Percentiles rank a stretch among this genome's conserved stretches.
Conservation (phyloP, 2,113 vertebrate species). For the Tenebrosternarchus preto region DNA sequence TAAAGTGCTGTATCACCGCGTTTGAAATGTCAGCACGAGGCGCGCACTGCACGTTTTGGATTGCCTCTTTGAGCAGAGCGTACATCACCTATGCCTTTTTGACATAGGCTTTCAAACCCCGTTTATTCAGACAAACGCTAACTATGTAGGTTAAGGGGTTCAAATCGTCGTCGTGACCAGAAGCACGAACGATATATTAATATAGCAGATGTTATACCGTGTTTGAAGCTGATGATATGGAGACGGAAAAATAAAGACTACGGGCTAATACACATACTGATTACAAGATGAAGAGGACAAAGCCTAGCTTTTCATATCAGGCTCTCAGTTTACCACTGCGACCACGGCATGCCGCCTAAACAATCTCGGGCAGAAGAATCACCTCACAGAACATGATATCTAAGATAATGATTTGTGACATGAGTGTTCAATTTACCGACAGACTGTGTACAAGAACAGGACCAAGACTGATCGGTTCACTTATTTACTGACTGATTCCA, state of each 20-base stretch:
- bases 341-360: not conserved
- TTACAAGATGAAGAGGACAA: slow-evolving; percentile 6
- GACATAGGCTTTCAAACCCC: not conserved
- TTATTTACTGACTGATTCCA: not conserved
- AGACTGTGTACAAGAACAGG: not conserved
- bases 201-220: not conserved
- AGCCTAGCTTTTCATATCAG: not conserved
- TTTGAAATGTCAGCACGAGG: slow-evolving; percentile 45
- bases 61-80: not conserved
- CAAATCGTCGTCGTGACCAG: not conserved
- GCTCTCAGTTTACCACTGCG: too few relatives aligned
- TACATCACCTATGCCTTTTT: not conserved
- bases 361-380: not conserved
- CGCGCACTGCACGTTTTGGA: not conserved
- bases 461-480: not conserved
- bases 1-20: slow-evolving; percentile 72
- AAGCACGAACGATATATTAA: not conserved
- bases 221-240: not conserved
- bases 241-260: not conserved
- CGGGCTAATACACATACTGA: not conserved
- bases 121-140: not conserved
- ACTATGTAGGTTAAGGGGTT: not conserved
- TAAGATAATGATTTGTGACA: not conserved
- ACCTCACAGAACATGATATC: not conserved
- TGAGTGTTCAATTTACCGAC: not conserved